Conservation (phyloP, 2,113 vertebrate species). For the Cisticola juncidis region DNA sequence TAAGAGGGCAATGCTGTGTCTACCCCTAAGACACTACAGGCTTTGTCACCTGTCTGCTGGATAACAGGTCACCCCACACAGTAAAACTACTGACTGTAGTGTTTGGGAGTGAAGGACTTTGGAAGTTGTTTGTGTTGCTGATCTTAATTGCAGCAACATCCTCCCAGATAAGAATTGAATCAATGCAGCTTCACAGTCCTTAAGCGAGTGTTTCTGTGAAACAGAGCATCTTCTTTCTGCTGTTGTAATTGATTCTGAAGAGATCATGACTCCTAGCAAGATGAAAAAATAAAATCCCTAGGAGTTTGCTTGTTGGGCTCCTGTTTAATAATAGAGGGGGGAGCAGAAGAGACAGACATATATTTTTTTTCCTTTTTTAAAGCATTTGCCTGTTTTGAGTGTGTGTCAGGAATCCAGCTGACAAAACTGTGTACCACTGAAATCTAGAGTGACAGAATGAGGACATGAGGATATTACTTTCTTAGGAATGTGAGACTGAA, state of each 20-base stretch:
- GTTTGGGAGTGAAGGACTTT: neutral
- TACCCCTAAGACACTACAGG: neutral
- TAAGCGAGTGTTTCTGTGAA: neutral
- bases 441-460: constrained; percentile 45
- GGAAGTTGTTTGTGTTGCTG: neutral
- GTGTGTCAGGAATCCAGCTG: neutral
- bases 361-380: neutral
- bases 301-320: neutral
- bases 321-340: neutral
- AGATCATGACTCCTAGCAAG: neutral
- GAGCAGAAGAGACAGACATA: fast-evolving
- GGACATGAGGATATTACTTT: neutral
- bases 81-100: neutral
- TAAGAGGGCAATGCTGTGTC: too few relatives aligned
- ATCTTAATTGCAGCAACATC: neutral
- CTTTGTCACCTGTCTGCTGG: neutral
- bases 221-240: neutral
- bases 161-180: neutral
- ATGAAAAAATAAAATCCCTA: neutral
- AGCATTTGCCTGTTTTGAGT: neutral
- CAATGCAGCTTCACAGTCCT: neutral
- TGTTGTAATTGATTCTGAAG: neutral
- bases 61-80: neutral
- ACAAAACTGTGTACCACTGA: neutral
- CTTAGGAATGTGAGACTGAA: neutral